Percentiles rank a stretch among this genome's conserved stretches.
These are phyloP conservation scores for Leucoraja ocellata DNA, from an alignment of 2,797 vertebrate species.

Conservation along the genomic window DNA sequence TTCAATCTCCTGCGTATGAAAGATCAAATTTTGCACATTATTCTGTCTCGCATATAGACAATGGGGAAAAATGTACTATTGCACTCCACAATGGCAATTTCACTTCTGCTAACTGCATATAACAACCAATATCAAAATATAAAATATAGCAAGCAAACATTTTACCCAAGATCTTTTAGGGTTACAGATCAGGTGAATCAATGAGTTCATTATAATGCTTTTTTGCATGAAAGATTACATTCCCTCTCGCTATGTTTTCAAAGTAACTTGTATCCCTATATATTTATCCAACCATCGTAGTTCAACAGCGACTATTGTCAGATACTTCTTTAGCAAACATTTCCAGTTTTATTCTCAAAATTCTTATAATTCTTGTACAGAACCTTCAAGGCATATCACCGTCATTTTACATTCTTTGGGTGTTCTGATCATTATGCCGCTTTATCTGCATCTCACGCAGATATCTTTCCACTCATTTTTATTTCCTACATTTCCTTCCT, in stretches of 20 bases:
- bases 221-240: neutral
- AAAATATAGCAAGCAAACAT: neutral
- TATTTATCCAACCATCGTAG: neutral
- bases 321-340: neutral
- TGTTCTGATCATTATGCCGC: neutral
- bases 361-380: neutral
- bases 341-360: neutral
- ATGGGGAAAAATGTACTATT: neutral
- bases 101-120: neutral
- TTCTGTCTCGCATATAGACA: neutral
- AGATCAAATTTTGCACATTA: conserved; percentile 36
- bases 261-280: neutral
- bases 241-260: neutral
- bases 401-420: neutral
- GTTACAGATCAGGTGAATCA: neutral
- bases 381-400: neutral
- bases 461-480: neutral
- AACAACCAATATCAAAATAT: neutral
- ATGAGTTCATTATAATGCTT: neutral
- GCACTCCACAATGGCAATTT: neutral
- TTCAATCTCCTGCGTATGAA: conserved; percentile 70
- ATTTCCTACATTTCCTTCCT: neutral
- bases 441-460: neutral
- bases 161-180: too few species aligned
- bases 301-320: neutral